A percentile compares a stretch with the other conserved stretches of the same genome.
Evolutionary conservation across 1,140 invertebrate species (phyloP).

Genomic region (Bombus waltoni): DNA sequence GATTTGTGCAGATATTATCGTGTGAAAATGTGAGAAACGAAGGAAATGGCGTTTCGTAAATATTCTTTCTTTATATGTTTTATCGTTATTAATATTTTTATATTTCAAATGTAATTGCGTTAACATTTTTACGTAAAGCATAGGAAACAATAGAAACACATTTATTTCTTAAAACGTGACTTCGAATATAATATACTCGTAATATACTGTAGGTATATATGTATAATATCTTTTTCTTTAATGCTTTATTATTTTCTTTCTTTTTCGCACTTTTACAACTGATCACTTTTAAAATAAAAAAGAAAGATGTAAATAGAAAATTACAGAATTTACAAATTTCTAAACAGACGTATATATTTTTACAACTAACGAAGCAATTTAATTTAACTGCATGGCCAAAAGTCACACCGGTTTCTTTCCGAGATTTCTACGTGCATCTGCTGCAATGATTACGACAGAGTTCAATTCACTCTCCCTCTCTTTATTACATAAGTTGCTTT

Average conservation of each 20-base stretch:
- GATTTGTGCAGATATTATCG: not conserved
- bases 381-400: not conserved
- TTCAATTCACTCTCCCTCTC: slow-evolving; percentile 71
- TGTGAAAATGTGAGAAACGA: not conserved
- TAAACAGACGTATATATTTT: not conserved
- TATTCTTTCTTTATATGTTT: not conserved
- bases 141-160: not conserved
- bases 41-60: not conserved
- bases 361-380: not conserved
- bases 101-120: not conserved
- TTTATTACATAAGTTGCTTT: slow-evolving; percentile 73
- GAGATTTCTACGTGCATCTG: slow-evolving; percentile 39
- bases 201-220: no score
- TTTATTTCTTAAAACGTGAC: not conserved
- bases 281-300: not conserved
- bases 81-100: not conserved
- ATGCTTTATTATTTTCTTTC: not conserved
- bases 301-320: not conserved
- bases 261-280: not conserved
- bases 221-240: not conserved
- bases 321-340: no score
- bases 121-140: not conserved
- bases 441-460: slow-evolving; percentile 47
- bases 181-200: not conserved
- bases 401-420: not conserved